Conservation (phyloP, 2,888 invertebrate species). For the Rhingia campestris region DNA sequence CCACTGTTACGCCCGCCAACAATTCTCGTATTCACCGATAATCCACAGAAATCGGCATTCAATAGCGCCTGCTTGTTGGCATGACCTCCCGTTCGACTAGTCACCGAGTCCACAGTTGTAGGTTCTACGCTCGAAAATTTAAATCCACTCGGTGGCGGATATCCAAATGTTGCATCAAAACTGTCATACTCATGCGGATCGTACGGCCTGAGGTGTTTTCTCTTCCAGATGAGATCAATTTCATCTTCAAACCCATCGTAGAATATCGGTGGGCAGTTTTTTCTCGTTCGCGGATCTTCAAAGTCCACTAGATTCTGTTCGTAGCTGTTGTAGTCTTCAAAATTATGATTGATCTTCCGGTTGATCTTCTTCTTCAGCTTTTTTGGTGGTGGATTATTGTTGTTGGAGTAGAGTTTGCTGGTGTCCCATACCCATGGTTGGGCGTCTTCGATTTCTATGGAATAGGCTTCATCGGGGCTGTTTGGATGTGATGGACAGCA, state of each 20-base stretch:
- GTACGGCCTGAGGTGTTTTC: conserved; percentile 31
- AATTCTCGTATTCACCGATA: conserved; percentile 81
- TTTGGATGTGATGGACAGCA: conserved; percentile 76
- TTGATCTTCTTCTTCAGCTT: conserved; percentile 44
- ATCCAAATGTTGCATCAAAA: conserved; percentile 66
- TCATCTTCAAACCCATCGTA: conserved; percentile 76
- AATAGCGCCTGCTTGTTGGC: conserved; percentile 43
- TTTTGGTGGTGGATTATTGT: conserved; percentile 13
- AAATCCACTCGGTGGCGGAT: conserved; percentile 58
- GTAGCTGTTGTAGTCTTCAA: conserved; percentile 56
- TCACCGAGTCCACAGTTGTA: conserved; percentile 15
- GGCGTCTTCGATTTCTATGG: conserved; percentile 70
- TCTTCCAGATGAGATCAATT: conserved; percentile 23
- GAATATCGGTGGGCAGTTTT: conserved; percentile 80
- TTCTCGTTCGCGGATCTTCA: conserved; percentile 78
- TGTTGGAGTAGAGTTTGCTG: conserved; percentile 3
- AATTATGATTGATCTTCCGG: conserved; percentile 51
- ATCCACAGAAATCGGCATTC: conserved; percentile 78
- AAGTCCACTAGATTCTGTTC: conserved; percentile 78
- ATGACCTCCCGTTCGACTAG: not conserved
- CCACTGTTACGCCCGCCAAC: conserved; percentile 83
- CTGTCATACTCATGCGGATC: conserved; percentile 75
- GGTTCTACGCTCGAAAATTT: conserved; percentile 54
- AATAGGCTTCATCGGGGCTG: conserved; percentile 40
- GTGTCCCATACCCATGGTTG: conserved; percentile 80